A percentile compares a stretch with the other conserved stretches of the same genome.
phyloP scores from a whole-genome alignment of 2,113 vertebrate species.

The Hiodon alosoides region DNA sequence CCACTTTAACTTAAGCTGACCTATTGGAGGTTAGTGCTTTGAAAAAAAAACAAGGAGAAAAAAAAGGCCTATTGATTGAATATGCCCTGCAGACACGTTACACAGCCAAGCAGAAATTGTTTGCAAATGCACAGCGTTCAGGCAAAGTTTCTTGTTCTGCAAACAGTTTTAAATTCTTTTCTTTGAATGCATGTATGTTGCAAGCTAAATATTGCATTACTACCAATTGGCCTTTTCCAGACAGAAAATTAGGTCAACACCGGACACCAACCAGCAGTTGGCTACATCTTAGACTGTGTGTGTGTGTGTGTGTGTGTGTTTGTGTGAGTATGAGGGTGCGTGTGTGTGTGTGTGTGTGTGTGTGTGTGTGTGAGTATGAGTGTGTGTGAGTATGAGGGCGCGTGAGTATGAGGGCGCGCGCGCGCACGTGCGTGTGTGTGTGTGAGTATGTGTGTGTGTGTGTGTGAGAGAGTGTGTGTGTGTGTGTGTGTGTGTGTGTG shows the following conservation, averaged over 20 bases:
- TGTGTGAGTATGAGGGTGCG: not conserved
- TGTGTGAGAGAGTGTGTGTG: too few species aligned
- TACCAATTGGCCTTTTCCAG: conserved; percentile 4
- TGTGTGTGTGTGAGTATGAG: not conserved
- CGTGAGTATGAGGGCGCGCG: not conserved
- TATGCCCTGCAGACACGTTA: conserved; percentile 19
- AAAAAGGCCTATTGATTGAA: conserved; percentile 10
- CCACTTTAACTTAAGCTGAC: conserved; percentile 23
- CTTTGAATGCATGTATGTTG: not conserved
- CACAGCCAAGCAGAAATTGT: conserved; percentile 11
- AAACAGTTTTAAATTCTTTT: not conserved
- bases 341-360: not conserved
- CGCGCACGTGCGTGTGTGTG: not conserved
- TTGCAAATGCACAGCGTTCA: conserved; percentile 7
- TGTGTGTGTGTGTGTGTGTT: not conserved
- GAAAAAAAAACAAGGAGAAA: not conserved
- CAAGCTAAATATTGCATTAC: not conserved
- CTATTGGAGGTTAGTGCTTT: conserved; percentile 26
- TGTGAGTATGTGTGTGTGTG: too few species aligned
- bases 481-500: too few species aligned
- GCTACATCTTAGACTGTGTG: not conserved
- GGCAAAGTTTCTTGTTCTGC: not conserved
- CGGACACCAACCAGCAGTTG: not conserved
- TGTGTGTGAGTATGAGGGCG: too few species aligned
- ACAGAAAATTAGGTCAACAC: conserved; percentile 11